phyloP scores from a whole-genome alignment of 2,113 vertebrate species.

The Corapipo altera region DNA sequence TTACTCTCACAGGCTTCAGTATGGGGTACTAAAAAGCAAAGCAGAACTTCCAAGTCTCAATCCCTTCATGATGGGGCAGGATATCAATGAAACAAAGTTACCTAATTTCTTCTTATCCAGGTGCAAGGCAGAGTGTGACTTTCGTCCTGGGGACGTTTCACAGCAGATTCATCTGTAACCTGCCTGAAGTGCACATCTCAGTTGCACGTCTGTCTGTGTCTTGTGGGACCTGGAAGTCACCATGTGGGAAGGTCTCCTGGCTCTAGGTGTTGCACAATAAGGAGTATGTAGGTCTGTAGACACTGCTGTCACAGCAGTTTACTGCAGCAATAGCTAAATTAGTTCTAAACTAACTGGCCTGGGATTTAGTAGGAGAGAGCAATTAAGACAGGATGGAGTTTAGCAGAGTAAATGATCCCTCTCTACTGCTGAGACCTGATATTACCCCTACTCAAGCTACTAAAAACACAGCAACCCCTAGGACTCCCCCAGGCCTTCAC shows the following conservation, averaged over 20 bases:
- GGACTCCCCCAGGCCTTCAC: background rate
- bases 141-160: background rate
- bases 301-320: background rate
- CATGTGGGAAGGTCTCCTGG: background rate
- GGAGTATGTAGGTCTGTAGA: background rate
- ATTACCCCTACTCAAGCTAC: background rate
- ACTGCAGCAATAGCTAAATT: background rate
- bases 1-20: background rate
- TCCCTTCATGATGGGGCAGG: background rate
- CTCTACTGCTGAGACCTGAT: background rate
- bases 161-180: background rate
- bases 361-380: slow-evolving; percentile 17
- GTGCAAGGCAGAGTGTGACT: background rate
- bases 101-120: background rate
- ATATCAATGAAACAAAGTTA: background rate
- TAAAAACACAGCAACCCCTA: background rate
- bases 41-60: background rate
- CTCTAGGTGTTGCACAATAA: background rate
- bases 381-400: slow-evolving; percentile 31
- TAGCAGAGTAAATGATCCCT: background rate
- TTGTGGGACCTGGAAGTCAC: background rate
- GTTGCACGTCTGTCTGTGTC: background rate
- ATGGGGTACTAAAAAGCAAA: background rate
- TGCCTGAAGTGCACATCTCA: background rate
- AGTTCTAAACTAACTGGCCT: slow-evolving; percentile 12